Conservation (phyloP, 2,888 invertebrate genomes). For the Torymus texanus region DNA sequence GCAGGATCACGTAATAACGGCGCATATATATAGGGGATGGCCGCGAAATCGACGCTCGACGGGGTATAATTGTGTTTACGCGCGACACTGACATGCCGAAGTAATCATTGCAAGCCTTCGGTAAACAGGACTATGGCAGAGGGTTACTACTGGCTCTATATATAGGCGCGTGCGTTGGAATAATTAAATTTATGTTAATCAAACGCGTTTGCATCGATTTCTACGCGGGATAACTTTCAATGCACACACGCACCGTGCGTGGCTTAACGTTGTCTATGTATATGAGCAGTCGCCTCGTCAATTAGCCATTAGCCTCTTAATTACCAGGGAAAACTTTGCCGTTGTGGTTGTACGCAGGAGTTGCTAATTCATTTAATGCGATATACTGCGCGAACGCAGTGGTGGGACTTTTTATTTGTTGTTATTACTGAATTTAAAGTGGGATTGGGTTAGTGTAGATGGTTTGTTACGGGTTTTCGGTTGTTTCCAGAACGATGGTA, state of each 20-base stretch:
- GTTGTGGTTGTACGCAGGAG: no score
- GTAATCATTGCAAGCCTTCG: slow-evolving; percentile 38
- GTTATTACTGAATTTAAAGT: no score
- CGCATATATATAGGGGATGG: not conserved
- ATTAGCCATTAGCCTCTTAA: no score
- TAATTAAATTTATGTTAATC: slow-evolving; percentile 49
- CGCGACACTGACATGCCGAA: slow-evolving; percentile 7
- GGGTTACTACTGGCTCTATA: no score
- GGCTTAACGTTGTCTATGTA: no score
- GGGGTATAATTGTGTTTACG: slow-evolving; percentile 37
- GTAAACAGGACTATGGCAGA: not conserved
- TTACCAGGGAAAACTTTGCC: no score
- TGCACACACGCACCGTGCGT: no score
- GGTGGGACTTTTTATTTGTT: no score
- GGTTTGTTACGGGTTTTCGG: no score
- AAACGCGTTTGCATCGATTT: slow-evolving; percentile 14
- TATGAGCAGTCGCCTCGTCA: not conserved
- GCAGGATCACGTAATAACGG: slow-evolving; percentile 10
- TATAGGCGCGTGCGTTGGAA: slow-evolving; percentile 11
- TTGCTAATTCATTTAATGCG: not conserved
- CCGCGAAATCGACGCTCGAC: slow-evolving; percentile 27
- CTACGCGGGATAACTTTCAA: slow-evolving; percentile 7
- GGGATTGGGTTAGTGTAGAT: no score
- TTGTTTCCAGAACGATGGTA: no score
- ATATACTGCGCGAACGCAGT: not conserved